Base-by-base conservation (phyloP, 2,797 vertebrate genomes). In the Morus bassanus region DNA sequence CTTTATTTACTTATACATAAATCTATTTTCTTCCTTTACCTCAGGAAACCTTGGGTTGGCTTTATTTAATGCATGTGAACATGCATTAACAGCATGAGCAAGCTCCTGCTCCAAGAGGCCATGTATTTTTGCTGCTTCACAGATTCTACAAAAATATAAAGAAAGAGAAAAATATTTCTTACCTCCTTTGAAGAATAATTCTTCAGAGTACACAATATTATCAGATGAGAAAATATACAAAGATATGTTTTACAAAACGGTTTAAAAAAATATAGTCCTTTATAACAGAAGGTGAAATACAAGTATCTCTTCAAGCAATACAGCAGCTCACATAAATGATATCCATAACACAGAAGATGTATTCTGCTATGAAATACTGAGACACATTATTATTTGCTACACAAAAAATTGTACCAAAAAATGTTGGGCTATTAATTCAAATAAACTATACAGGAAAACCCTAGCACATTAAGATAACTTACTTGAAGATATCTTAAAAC, bases 31-130 rank as follows among this genome's bases (percentile, higher is more conserved):
- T 80, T 84, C 51, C 97, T 98, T 97, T 93, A 99, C 99, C 99
- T 99, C 99, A 9, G 99, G 99, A 97, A 99, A 99, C 95, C 98
- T 98, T 13, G 99, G 99, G 94, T 99, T 99, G 59, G 99, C 99
- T 98, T 99, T 99, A 98, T 99, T 99, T 98, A 99, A 99, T 67
- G 99, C 99, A 31, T 99, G 99, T 14, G 99, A 99, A 30, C 99
- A 99, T 1, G 99, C 99, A 31, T 99, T 99, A 64, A 99, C 99
- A 7, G 99, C 99, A 13, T 99, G 99, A 79, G 99, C 99, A 95
- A 99, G 98, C 87, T 99, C 99, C 96, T 99, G 99, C 96, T 99
- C 99, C 85, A 99, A 91, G 23, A 99, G 98, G 63, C 99, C 98
- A 27, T 99, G 99, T 86, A 98, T 99, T 96, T 99, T 99, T 56